phyloP scores from a whole-genome alignment of 2,888 invertebrate genomes.

The Dryobotodes eremita region DNA sequence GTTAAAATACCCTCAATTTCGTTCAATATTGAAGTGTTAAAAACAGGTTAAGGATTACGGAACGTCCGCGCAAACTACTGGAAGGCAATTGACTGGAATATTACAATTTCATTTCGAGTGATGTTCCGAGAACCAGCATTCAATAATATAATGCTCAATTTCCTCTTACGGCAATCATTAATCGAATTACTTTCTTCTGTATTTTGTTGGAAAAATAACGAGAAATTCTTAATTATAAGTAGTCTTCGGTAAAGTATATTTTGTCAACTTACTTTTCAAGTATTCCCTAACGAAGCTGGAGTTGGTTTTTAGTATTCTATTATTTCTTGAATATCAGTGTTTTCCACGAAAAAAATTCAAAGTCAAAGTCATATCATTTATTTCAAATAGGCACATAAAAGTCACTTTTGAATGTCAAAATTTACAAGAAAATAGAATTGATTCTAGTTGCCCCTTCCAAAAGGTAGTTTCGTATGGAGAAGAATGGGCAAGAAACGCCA shows the following conservation, averaged over 20 bases:
- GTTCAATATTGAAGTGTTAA: conserved; percentile 45
- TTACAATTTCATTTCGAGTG: conserved; percentile 33
- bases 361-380: too few relatives aligned
- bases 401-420: too few relatives aligned
- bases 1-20: conserved; percentile 35
- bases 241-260: not conserved
- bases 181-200: not conserved
- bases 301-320: not conserved
- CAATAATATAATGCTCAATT: conserved; percentile 24
- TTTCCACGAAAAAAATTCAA: not conserved
- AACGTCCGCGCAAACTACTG: conserved; percentile 37
- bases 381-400: too few relatives aligned
- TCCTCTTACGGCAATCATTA: conserved; percentile 10
- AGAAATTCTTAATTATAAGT: not conserved
- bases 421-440: too few relatives aligned
- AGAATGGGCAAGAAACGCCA: too few relatives aligned
- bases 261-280: not conserved
- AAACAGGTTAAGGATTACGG: conserved; percentile 48
- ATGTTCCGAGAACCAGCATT: conserved; percentile 38
- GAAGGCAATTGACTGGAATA: conserved; percentile 45
- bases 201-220: not conserved
- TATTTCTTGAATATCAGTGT: not conserved
- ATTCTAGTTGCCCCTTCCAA: too few relatives aligned
- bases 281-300: not conserved
- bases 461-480: too few relatives aligned